Base-by-base conservation (phyloP, 2,113 vertebrate species). In the Poecilia latipinna region DNA sequence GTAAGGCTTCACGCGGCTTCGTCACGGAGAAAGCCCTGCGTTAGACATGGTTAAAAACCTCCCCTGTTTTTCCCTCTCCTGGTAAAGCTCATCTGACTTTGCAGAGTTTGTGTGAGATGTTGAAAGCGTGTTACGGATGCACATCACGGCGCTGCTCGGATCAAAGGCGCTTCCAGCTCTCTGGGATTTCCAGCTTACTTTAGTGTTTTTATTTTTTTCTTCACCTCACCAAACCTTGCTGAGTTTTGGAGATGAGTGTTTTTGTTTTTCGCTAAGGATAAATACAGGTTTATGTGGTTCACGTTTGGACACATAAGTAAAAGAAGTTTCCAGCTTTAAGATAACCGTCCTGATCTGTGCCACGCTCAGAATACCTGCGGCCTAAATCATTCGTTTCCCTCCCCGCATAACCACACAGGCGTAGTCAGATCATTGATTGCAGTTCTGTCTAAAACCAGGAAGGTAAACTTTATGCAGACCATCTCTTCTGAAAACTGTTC, bases 1-100 rank as follows among this genome's bases (percentile, higher is more conserved):
- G 91, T 91, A 68, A 86, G 79, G 87, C 88, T 90, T 89, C 86
- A 67, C 75, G 64, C 35, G 48, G 67, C 48, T 74, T 79, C 72
- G 74, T 76, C 29, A 26, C 12, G 24, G 80, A 86, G 78, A 87
- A 84, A 82, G 77, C 61, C 62, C 66, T 39, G 79, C 64, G 61
- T 82, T 71, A 81, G 61, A 39, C 65, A 61, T 11, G 12, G 60
- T 78, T 63, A 84, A 80, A 82, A 82, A 74, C 71, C 44, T 4
- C 12, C 6, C 60, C 66, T 77, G 51, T 44, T 71, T 76, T 48
- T 60, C 61, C 15, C 54, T 61, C 61, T 48, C 44, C 1, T 2
- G 7, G 71, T 73, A 4, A 68, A 77, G 67, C 54, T 32, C 33
- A 72, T 71, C 48, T 31, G 29, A 71, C 70, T 82, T 77, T 26